Evolutionary conservation across 2,888 invertebrate species (phyloP).

Genomic region (Athalia rosae): DNA sequence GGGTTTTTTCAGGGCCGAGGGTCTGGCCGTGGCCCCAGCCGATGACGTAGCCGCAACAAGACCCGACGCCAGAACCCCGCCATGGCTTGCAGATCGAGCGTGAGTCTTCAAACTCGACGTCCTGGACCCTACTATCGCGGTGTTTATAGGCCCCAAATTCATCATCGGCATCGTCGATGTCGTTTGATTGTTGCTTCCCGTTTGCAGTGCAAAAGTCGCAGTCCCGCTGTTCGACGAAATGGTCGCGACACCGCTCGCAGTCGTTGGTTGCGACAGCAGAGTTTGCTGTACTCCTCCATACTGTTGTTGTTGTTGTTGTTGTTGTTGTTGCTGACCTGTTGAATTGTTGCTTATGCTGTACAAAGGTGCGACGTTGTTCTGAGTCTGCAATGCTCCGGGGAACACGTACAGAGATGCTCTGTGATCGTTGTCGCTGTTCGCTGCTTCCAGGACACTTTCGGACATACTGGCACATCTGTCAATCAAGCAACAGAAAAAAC

Average conservation of each 20-base stretch:
- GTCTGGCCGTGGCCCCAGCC: conserved; percentile 75
- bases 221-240: conserved; percentile 8
- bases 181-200: conserved; percentile 51
- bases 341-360: conserved; percentile 62
- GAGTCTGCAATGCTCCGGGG: conserved; percentile 65
- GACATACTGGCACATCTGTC: conserved; percentile 82
- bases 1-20: conserved; percentile 83
- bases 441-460: conserved; percentile 79
- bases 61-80: conserved; percentile 78
- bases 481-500: not conserved
- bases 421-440: conserved; percentile 67
- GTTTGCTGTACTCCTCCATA: conserved; percentile 41
- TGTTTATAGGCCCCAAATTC: too few relatives aligned
- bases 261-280: conserved; percentile 49
- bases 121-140: conserved; percentile 57
- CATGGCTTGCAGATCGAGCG: conserved; percentile 90
- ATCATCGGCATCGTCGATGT: conserved; percentile 45
- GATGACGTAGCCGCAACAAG: conserved; percentile 66
- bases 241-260: conserved; percentile 47
- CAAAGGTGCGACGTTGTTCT: conserved; percentile 47
- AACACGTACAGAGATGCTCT: conserved; percentile 68
- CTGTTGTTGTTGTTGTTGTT: conserved; percentile 51
- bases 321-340: conserved; percentile 69
- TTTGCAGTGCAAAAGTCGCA: conserved; percentile 45
- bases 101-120: conserved; percentile 74